These are phyloP conservation scores for Archegozetes longisetosus DNA, from an alignment of 1,140 invertebrate species.

Conservation along the genomic window DNA sequence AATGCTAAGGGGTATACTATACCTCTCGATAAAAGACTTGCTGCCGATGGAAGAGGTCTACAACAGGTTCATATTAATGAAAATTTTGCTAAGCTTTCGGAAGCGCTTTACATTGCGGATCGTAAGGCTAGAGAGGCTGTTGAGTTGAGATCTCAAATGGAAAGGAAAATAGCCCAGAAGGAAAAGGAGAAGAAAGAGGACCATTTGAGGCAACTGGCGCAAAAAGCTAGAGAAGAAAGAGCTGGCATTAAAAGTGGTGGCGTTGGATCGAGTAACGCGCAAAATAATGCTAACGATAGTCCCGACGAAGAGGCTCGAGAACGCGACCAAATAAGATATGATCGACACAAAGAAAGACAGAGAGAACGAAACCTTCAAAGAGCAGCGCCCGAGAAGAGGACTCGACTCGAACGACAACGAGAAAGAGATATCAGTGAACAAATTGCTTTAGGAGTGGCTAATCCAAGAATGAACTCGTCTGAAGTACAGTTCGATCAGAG, in stretches of 20 bases:
- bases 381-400: constrained; percentile 84
- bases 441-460: constrained; percentile 89
- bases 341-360: constrained; percentile 77
- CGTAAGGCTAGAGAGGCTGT: constrained; percentile 86
- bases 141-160: constrained; percentile 84
- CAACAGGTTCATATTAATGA: constrained; percentile 97
- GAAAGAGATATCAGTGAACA: constrained; percentile 97
- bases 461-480: constrained; percentile 43
- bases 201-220: constrained; percentile 73
- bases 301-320: constrained; percentile 58
- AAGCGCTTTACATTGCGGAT: constrained; percentile 94
- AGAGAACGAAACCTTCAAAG: constrained; percentile 80
- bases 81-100: constrained; percentile 95
- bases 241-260: constrained; percentile 58
- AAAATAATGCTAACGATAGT: constrained; percentile 24
- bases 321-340: constrained; percentile 70
- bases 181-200: constrained; percentile 99
- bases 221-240: constrained; percentile 84
- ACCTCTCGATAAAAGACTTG: constrained; percentile 91
- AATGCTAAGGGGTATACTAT: constrained; percentile 98
- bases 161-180: constrained; percentile 90
- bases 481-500: constrained; percentile 90
- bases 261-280: too few relatives aligned
- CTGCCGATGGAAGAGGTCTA: constrained; percentile 89
- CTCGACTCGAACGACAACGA: constrained; percentile 69